Conservation (phyloP, 2,113 vertebrate genomes). For the Eretmochelys imbricata region DNA sequence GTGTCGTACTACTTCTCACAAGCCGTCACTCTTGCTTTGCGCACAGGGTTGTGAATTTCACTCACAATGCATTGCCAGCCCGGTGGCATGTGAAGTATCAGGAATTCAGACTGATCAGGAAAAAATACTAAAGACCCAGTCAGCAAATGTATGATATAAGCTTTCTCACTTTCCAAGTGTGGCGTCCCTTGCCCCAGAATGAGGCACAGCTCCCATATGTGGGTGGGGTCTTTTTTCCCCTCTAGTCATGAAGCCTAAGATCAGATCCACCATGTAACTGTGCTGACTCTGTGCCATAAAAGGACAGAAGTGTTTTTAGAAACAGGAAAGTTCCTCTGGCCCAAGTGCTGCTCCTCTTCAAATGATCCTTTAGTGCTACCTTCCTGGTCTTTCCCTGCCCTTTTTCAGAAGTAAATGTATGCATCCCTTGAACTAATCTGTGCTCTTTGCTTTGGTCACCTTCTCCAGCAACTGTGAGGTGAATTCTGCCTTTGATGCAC, state of each 20-base stretch:
- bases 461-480: neutral
- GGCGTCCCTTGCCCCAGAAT: no score
- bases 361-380: neutral
- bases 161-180: neutral
- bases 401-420: conserved; percentile 29
- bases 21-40: neutral
- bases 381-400: neutral
- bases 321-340: conserved; percentile 16
- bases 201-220: neutral
- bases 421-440: neutral
- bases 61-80: neutral
- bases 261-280: conserved; percentile 22
- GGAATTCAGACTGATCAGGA: neutral
- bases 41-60: neutral
- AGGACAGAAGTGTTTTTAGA: conserved; percentile 57
- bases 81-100: neutral
- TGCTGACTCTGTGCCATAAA: conserved; percentile 54
- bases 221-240: neutral
- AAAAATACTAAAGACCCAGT: neutral
- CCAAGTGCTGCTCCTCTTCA: conserved; percentile 28
- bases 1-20: neutral
- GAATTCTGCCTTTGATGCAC: neutral
- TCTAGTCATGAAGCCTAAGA: neutral
- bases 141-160: neutral
- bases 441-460: neutral